Conservation (phyloP, 2,888 invertebrate genomes). For the Clunio marinus region DNA sequence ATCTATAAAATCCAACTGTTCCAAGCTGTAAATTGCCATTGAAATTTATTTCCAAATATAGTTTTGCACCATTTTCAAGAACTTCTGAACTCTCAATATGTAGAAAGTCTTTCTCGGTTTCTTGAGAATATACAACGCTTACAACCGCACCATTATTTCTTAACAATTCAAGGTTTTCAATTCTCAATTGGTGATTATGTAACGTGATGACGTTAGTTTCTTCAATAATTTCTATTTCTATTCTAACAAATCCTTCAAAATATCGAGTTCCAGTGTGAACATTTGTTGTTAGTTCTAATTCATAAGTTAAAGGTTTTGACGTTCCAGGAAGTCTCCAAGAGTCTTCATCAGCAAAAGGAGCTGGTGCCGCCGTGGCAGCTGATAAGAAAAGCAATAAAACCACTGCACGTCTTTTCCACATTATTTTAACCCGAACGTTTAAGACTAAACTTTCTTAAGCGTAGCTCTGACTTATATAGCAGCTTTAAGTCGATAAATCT, state of each 20-base stretch:
- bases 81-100: not conserved
- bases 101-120: not conserved
- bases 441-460: too few species aligned
- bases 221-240: not conserved
- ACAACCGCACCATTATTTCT: not conserved
- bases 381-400: not conserved
- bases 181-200: not conserved
- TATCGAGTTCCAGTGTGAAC: not conserved
- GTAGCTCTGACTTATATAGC: too few species aligned
- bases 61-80: not conserved
- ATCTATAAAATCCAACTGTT: conserved; percentile 2
- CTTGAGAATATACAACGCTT: not conserved
- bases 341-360: not conserved
- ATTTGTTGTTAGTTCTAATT: not conserved
- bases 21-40: not conserved
- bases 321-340: not conserved
- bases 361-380: not conserved
- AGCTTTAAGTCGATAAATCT: too few species aligned
- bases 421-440: too few species aligned
- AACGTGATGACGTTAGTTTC: not conserved
- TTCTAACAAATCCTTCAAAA: conserved; percentile 8
- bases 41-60: not conserved
- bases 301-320: not conserved
- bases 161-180: not conserved
- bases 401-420: too few species aligned